A percentile compares a stretch with the other conserved stretches of the same genome.
These are phyloP conservation scores for Sebastes itinus DNA, from an alignment of 2,797 vertebrate genomes.

Conservation along the genomic window DNA sequence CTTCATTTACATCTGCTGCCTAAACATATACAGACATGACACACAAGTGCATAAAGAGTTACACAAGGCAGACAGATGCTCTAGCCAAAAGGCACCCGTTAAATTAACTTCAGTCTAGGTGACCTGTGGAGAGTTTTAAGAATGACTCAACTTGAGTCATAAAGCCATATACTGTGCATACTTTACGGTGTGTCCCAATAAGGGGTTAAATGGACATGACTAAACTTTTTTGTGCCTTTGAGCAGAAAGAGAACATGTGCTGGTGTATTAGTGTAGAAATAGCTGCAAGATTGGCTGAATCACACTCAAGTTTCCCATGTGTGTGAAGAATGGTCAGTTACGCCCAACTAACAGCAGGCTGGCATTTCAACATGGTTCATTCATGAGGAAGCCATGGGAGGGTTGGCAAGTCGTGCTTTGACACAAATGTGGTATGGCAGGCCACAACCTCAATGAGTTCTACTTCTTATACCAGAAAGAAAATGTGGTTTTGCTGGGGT, in stretches of 20 bases:
- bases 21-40: not conserved
- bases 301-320: slow-evolving; percentile 45
- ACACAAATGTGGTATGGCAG: slow-evolving; percentile 61
- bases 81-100: not conserved
- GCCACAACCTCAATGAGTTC: slow-evolving; percentile 54
- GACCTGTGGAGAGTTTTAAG: not conserved
- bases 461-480: slow-evolving; percentile 53
- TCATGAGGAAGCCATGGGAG: slow-evolving; percentile 55
- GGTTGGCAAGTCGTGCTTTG: slow-evolving; percentile 49
- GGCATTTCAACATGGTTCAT: slow-evolving; percentile 51
- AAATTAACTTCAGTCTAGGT: not conserved
- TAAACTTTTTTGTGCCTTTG: not conserved
- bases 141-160: not conserved
- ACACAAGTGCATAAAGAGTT: not conserved
- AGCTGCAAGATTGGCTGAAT: slow-evolving; percentile 32
- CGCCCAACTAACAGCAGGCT: slow-evolving; percentile 56
- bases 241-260: slow-evolving; percentile 19
- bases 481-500: slow-evolving; percentile 39
- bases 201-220: slow-evolving; percentile 11
- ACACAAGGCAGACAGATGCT: not conserved
- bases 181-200: not conserved
- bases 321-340: slow-evolving; percentile 45
- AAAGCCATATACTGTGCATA: not conserved
- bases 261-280: slow-evolving; percentile 17
- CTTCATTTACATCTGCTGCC: not conserved